These are phyloP conservation scores for Mus caroli DNA, from an alignment of 2,797 vertebrate genomes.

Conservation along the genomic window DNA sequence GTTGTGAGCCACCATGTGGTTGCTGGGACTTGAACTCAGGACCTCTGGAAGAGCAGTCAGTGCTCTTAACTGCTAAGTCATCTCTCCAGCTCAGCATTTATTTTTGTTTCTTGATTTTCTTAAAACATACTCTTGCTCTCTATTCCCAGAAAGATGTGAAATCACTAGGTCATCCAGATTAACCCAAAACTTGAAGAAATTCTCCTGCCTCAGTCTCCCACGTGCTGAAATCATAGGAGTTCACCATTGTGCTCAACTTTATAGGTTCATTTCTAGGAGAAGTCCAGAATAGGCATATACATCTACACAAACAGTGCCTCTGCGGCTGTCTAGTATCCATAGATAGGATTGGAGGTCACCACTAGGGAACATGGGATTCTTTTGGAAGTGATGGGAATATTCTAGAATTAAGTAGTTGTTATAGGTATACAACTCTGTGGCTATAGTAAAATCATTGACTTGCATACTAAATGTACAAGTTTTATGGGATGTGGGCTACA, in stretches of 20 bases:
- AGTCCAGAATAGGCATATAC: conserved; percentile 8
- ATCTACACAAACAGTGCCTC: neutral
- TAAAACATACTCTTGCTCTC: neutral
- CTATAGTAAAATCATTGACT: conserved; percentile 56
- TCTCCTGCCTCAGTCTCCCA: neutral
- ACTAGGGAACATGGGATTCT: conserved; percentile 13
- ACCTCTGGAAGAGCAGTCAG: neutral
- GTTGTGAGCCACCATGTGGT: neutral
- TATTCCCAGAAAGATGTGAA: neutral
- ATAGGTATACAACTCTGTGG: neutral
- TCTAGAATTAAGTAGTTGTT: conserved; percentile 27
- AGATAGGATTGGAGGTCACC: neutral
- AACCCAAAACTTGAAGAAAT: neutral
- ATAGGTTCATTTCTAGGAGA: conserved; percentile 37
- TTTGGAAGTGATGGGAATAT: neutral
- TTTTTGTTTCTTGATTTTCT: neutral
- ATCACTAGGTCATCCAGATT: neutral
- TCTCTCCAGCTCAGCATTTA: neutral
- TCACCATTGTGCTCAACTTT: neutral
- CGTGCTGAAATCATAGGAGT: neutral
- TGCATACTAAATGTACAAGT: conserved; percentile 41
- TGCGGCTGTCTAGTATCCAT: neutral
- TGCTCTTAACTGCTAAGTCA: neutral
- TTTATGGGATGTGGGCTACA: neutral
- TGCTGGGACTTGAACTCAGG: neutral